phyloP scores from a whole-genome alignment of 2,113 vertebrate genomes.

The Oreochromis tanganicae region DNA sequence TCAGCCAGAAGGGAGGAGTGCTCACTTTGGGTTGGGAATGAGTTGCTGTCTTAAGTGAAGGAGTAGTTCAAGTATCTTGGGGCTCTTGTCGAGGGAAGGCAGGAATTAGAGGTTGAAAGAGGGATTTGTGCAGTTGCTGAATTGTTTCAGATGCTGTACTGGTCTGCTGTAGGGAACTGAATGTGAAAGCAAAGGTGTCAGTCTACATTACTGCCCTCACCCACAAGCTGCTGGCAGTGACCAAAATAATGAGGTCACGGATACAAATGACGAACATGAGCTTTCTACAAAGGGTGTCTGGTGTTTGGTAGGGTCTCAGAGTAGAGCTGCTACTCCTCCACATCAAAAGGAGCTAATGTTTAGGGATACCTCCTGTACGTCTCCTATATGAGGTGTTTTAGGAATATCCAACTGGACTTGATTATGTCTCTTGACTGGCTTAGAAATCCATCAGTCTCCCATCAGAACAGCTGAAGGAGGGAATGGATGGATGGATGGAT shows the following conservation, averaged over 20 bases:
- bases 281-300: fast-evolving
- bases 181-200: not conserved
- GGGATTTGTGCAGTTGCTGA: not conserved
- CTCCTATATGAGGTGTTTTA: not conserved
- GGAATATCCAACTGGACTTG: not conserved
- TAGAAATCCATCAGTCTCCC: not conserved
- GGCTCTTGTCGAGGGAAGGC: not conserved
- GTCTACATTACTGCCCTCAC: not conserved
- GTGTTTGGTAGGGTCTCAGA: not conserved
- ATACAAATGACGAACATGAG: not conserved
- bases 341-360: not conserved
- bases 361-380: not conserved
- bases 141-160: not conserved
- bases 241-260: not conserved
- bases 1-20: not conserved
- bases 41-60: not conserved
- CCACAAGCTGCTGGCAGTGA: not conserved
- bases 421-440: not conserved
- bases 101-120: not conserved
- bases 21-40: fast-evolving
- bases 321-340: not conserved
- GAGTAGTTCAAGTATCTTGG: not conserved
- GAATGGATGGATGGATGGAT: not conserved
- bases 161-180: not conserved
- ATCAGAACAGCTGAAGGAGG: not conserved